Conservation (phyloP, 1,140 invertebrate genomes). For the Drosophila bipectinata region DNA sequence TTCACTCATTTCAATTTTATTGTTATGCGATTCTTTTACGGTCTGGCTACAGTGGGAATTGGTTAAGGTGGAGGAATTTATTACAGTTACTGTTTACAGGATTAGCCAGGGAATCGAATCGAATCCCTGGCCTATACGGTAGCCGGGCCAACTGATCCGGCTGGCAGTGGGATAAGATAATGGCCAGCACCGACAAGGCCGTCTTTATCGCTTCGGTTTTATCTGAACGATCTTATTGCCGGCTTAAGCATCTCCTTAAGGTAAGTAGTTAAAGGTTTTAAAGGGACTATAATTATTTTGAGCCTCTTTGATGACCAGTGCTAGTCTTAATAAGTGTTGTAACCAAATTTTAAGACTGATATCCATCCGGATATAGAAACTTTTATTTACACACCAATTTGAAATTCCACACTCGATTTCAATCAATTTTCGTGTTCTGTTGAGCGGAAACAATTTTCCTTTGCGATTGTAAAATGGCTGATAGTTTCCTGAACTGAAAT, state of each 20-base stretch:
- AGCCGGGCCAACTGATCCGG: slow-evolving; percentile 24
- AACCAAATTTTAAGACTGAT: no score
- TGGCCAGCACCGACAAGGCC: slow-evolving; percentile 15
- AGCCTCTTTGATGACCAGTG: no score
- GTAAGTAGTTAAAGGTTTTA: not conserved
- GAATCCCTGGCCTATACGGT: slow-evolving; percentile 28
- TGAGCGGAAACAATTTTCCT: slow-evolving; percentile 19
- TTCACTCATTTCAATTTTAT: slow-evolving; percentile 80
- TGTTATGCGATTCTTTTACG: slow-evolving; percentile 58
- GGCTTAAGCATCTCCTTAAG: not conserved
- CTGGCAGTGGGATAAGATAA: slow-evolving; percentile 40
- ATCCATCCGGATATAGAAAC: not conserved
- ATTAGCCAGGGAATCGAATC: slow-evolving; percentile 22
- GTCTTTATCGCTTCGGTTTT: slow-evolving; percentile 2
- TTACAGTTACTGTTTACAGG: slow-evolving; percentile 44
- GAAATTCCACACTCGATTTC: not conserved
- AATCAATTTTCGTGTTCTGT: not conserved
- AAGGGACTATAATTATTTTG: not conserved
- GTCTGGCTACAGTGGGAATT: slow-evolving; percentile 31
- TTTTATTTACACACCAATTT: not conserved
- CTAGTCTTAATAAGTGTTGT: no score
- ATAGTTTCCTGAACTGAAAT: slow-evolving; percentile 17
- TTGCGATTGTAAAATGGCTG: slow-evolving; percentile 7
- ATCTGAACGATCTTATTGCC: not conserved
- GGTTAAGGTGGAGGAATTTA: slow-evolving; percentile 45